Percentiles rank a stretch among this genome's conserved stretches.
These are phyloP conservation scores for Pseudomyrmex dendroicus DNA, from an alignment of 1,140 invertebrate genomes.

Conservation along the genomic window DNA sequence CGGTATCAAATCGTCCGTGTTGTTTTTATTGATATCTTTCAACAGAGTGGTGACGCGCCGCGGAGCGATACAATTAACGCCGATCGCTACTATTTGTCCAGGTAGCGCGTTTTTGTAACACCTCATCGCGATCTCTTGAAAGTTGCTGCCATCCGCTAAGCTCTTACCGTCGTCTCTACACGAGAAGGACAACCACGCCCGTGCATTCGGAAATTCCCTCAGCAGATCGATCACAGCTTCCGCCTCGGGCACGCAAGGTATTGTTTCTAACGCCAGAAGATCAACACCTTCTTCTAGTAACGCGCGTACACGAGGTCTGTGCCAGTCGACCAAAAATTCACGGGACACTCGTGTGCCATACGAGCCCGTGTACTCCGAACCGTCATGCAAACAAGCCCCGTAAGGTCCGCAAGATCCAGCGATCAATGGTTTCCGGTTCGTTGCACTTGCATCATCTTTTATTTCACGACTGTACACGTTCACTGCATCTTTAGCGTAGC, in stretches of 20 bases:
- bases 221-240: conserved; percentile 92
- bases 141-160: conserved; percentile 91
- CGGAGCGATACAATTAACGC: conserved; percentile 94
- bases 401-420: conserved; percentile 96
- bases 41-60: conserved; percentile 86
- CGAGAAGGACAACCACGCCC: conserved; percentile 94
- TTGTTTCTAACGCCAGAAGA: conserved; percentile 95
- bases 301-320: conserved; percentile 91
- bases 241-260: conserved; percentile 93
- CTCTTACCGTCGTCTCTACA: conserved; percentile 89
- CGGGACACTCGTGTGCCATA: conserved; percentile 90
- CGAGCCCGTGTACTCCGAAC: conserved; percentile 95
- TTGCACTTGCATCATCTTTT: conserved; percentile 61
- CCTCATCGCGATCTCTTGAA: conserved; percentile 87
- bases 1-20: conserved; percentile 78
- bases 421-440: conserved; percentile 86
- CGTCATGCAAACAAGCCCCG: conserved; percentile 94
- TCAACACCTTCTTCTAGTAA: conserved; percentile 92
- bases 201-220: conserved; percentile 89
- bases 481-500: conserved; percentile 89
- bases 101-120: conserved; percentile 87
- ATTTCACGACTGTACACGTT: conserved; percentile 86
- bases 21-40: conserved; percentile 82
- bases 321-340: conserved; percentile 91
- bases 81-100: conserved; percentile 91